Percentiles rank a stretch among this genome's conserved stretches.
phyloP scores from a whole-genome alignment of 2,113 vertebrate genomes.

The Ceyx melanurus region DNA sequence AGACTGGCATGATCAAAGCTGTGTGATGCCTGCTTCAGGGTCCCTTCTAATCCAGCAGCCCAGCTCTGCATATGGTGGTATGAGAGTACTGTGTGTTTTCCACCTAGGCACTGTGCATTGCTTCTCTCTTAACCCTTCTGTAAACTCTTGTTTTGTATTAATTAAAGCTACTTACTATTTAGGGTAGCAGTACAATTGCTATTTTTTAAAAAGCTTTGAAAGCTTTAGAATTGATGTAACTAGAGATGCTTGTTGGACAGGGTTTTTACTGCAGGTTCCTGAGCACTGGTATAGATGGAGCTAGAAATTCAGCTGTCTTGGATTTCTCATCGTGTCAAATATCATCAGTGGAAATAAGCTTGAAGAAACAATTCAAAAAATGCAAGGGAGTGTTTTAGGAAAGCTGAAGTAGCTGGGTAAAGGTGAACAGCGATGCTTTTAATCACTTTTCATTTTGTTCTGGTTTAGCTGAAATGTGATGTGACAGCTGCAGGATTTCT shows the following conservation, averaged over 20 bases:
- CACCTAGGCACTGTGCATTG: not conserved
- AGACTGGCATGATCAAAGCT: not conserved
- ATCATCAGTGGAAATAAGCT: not conserved
- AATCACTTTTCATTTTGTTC: not conserved
- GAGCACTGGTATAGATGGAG: fast-evolving
- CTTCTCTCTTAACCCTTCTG: not conserved
- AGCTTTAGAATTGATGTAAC: not conserved
- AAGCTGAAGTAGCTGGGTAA: not conserved
- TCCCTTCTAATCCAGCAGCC: not conserved
- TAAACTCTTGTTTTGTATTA: not conserved
- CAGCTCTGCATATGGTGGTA: fast-evolving
- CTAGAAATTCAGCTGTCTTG: fast-evolving
- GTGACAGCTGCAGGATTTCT: not conserved
- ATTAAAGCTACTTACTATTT: not conserved
- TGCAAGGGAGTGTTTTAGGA: not conserved
- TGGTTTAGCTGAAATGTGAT: fast-evolving
- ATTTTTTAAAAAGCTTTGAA: not conserved
- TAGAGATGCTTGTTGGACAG: not conserved
- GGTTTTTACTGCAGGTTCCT: not conserved
- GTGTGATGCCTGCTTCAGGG: not conserved
- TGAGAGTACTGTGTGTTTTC: not conserved
- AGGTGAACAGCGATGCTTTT: not conserved
- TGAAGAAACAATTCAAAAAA: not conserved
- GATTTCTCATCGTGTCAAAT: not conserved
- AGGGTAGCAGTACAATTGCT: not conserved